phyloP scores from a whole-genome alignment of 2,113 vertebrate genomes.

The Podiceps cristatus region DNA sequence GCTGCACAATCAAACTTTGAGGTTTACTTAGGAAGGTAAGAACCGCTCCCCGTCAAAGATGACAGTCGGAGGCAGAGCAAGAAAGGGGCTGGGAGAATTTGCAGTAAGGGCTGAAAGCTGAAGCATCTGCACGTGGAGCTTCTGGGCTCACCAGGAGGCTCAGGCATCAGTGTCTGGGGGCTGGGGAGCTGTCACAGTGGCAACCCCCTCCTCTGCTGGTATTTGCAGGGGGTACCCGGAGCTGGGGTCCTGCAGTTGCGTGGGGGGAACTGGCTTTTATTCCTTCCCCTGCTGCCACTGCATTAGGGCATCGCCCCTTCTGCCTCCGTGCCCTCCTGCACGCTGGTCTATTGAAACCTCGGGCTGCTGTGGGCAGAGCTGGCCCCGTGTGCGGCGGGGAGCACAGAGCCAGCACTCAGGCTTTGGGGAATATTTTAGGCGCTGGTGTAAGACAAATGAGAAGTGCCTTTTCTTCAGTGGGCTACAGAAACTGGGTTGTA shows the following conservation, averaged over 20 bases:
- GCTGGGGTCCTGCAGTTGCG: accelerated
- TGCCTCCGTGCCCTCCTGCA: neutral
- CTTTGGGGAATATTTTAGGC: conserved; percentile 35
- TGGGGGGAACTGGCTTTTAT: neutral
- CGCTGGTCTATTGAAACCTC: accelerated
- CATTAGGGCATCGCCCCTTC: neutral
- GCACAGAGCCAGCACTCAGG: neutral
- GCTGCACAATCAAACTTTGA: neutral
- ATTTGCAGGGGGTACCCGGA: neutral
- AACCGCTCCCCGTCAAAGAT: neutral
- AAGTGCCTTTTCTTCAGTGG: conserved; percentile 46
- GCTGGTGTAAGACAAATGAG: conserved; percentile 55
- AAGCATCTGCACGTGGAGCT: neutral
- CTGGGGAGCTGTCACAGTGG: neutral
- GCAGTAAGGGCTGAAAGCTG: neutral
- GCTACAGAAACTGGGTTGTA: conserved; percentile 71
- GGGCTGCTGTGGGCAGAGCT: neutral
- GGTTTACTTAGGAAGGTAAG: conserved; percentile 25
- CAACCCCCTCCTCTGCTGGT: neutral
- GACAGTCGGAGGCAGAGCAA: neutral
- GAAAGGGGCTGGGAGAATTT: neutral
- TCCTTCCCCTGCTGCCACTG: accelerated
- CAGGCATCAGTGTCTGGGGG: neutral
- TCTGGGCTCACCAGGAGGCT: neutral
- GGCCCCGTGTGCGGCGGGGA: neutral